phyloP scores from a whole-genome alignment of 2,888 invertebrate genomes.

The Synanthedon myopaeformis region DNA sequence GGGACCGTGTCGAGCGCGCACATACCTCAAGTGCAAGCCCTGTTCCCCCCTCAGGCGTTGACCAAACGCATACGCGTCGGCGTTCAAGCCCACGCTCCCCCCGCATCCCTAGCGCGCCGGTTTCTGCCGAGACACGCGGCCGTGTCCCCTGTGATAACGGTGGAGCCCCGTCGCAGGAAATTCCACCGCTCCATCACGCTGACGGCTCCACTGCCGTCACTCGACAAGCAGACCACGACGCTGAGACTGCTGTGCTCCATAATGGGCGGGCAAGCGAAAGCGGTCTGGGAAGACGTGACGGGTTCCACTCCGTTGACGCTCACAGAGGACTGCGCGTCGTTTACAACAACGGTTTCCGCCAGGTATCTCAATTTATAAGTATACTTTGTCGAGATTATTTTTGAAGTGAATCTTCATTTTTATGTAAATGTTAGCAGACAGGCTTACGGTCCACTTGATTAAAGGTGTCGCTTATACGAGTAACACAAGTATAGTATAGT shows the following conservation, averaged over 20 bases:
- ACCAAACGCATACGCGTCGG: slow-evolving; percentile 99
- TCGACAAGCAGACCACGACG: slow-evolving; percentile 42
- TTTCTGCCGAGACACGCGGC: slow-evolving; percentile 95
- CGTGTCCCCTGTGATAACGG: slow-evolving; percentile 97
- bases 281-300: slow-evolving; percentile 99
- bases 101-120: slow-evolving; percentile 85
- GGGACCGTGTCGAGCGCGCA: slow-evolving; percentile 94
- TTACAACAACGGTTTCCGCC: slow-evolving; percentile 98
- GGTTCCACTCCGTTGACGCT: slow-evolving; percentile 97
- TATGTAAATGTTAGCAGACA: too few relatives aligned
- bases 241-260: slow-evolving; percentile 94
- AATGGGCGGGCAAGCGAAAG: slow-evolving; percentile 95
- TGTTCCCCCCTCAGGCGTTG: slow-evolving; percentile 94
- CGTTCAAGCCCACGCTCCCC: slow-evolving; percentile 95
- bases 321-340: slow-evolving; percentile 96
- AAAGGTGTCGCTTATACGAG: too few relatives aligned
- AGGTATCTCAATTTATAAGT: slow-evolving; percentile 26
- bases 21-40: slow-evolving; percentile 86
- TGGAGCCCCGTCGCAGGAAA: slow-evolving; percentile 96
- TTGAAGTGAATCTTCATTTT: too few relatives aligned
- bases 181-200: slow-evolving; percentile 99
- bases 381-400: too few relatives aligned
- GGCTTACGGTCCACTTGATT: too few relatives aligned
- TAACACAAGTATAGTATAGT: too few relatives aligned
- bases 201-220: slow-evolving; percentile 83